These are phyloP conservation scores for Corbicula japonica DNA, from an alignment of 2,888 invertebrate species.

Conservation along the genomic window DNA sequence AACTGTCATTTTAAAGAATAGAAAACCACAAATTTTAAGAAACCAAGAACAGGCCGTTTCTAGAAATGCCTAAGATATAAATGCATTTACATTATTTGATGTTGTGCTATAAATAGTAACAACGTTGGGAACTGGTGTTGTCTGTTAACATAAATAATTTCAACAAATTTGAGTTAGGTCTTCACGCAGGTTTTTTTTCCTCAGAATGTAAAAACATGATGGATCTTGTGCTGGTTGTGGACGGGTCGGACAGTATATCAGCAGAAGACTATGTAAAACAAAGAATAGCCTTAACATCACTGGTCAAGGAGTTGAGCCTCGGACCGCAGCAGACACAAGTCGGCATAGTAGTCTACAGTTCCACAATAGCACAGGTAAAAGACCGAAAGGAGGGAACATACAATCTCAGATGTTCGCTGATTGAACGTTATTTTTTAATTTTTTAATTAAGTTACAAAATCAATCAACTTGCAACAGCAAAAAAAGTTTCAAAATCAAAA, in stretches of 20 bases:
- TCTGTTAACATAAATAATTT: no score
- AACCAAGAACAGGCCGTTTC: no score
- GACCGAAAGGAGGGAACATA: slow-evolving; percentile 5
- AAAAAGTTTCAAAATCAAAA: background rate
- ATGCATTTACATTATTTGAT: no score
- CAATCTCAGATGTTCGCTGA: background rate
- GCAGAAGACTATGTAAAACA: slow-evolving; percentile 68
- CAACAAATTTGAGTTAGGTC: no score
- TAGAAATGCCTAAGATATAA: no score
- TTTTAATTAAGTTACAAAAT: background rate
- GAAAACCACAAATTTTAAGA: no score
- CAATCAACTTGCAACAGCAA: background rate
- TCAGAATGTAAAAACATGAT: slow-evolving; percentile 73
- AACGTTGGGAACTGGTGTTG: no score
- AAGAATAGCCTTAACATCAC: slow-evolving; percentile 61
- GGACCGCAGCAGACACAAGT: slow-evolving; percentile 50
- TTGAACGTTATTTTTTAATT: background rate
- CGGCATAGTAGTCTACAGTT: slow-evolving; percentile 70
- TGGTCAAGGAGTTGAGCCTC: slow-evolving; percentile 69
- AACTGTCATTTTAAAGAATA: no score
- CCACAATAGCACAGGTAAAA: slow-evolving; percentile 49
- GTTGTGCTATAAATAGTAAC: no score
- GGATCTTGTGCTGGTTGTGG: slow-evolving; percentile 78
- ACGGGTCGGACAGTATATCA: slow-evolving; percentile 78
- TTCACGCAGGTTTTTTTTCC: background rate